phyloP scores from a whole-genome alignment of 2,113 vertebrate genomes.

The Eclectus roratus region DNA sequence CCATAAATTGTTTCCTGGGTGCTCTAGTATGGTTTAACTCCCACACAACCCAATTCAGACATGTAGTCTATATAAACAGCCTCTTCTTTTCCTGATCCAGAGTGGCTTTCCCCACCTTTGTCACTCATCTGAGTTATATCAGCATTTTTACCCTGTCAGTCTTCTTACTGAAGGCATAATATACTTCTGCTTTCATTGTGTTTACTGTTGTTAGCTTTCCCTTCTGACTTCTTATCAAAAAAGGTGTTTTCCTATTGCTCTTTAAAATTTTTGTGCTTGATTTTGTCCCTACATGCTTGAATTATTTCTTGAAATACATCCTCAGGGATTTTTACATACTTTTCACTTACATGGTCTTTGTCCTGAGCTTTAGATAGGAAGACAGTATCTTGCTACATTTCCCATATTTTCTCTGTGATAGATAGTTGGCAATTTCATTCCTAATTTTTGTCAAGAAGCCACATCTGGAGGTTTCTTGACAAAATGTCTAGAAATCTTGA shows the following conservation, averaged over 20 bases:
- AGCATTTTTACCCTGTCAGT: background rate
- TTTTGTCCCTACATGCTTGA: background rate
- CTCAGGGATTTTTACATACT: background rate
- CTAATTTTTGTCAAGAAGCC: background rate
- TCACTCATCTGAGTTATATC: background rate
- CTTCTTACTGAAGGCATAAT: background rate
- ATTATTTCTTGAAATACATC: background rate
- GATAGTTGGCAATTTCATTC: background rate
- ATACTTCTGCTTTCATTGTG: fast-evolving
- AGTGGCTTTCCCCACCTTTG: background rate
- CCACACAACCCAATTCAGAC: background rate
- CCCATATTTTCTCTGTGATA: background rate
- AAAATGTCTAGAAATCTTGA: background rate
- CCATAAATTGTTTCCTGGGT: background rate
- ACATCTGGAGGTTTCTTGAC: background rate
- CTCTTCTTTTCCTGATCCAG: background rate
- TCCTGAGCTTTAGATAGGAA: background rate
- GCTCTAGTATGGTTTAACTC: background rate
- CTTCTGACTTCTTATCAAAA: background rate
- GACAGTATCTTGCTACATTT: background rate
- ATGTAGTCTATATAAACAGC: background rate
- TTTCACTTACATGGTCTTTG: background rate
- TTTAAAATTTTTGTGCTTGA: background rate
- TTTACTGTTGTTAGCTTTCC: background rate
- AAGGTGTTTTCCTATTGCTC: background rate